Percentiles rank a stretch among this genome's conserved stretches.
Conservation (phyloP, 2,113 vertebrate genomes). For the Pelmatolapia mariae region DNA sequence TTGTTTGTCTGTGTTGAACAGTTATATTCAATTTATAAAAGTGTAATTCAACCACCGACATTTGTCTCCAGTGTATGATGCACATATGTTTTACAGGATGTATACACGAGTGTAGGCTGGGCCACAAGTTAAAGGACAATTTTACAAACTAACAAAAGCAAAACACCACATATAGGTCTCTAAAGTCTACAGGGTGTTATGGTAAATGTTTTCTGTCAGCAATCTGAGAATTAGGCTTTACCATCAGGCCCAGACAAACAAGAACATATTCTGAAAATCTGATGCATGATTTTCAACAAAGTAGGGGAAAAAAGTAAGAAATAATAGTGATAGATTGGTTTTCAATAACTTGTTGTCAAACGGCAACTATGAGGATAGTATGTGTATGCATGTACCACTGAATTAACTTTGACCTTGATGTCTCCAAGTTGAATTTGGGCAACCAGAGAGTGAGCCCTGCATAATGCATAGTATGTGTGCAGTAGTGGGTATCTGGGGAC, state of each 20-base stretch:
- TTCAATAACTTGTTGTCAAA: neutral
- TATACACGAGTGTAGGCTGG: neutral
- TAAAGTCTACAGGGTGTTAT: neutral
- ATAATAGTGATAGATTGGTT: neutral
- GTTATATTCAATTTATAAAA: neutral
- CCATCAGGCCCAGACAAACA: neutral
- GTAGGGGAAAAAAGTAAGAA: neutral
- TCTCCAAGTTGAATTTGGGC: neutral
- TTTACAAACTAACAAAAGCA: neutral
- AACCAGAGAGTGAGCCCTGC: neutral
- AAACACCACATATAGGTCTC: neutral
- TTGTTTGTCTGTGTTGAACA: neutral
- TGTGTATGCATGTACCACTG: neutral
- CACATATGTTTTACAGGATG: neutral
- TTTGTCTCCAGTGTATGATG: neutral
- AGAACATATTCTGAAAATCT: neutral
- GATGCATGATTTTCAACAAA: neutral
- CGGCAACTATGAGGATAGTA: neutral
- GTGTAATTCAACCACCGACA: neutral
- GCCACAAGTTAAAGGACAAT: neutral
- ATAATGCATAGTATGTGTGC: conserved; percentile 7
- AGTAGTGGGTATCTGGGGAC: neutral
- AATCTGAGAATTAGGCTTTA: neutral
- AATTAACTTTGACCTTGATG: conserved; percentile 36
- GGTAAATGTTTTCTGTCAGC: neutral